phyloP scores from a whole-genome alignment of 2,888 invertebrate species.

The Megamerina dolium region DNA sequence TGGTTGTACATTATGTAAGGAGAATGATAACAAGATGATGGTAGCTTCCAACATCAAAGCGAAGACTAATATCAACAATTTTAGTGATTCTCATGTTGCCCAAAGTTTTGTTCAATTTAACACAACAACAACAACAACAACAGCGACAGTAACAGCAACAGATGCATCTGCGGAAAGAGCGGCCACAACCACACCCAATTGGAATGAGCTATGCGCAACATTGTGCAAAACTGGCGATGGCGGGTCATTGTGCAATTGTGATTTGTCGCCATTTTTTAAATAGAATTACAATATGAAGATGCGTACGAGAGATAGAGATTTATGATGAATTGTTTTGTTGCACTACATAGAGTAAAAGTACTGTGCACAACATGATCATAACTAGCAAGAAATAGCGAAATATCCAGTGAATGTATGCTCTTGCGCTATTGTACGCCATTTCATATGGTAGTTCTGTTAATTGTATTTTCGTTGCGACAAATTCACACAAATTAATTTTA shows the following conservation, averaged over 20 bases:
- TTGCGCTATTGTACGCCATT: too few species aligned
- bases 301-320: neutral
- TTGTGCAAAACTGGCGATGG: slow-evolving; percentile 65
- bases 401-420: too few species aligned
- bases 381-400: too few species aligned
- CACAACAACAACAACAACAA: too few species aligned
- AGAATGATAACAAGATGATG: slow-evolving; percentile 6
- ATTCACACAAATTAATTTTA: too few species aligned
- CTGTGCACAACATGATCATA: slow-evolving; percentile 2
- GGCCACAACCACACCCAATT: slow-evolving; percentile 49
- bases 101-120: neutral
- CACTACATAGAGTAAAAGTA: too few species aligned
- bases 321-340: neutral
- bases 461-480: too few species aligned
- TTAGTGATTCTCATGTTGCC: slow-evolving; percentile 1
- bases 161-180: neutral
- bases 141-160: neutral
- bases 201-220: slow-evolving; percentile 60
- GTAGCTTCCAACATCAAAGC: too few species aligned
- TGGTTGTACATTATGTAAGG: slow-evolving; percentile 41
- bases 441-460: too few species aligned
- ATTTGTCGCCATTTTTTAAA: slow-evolving; percentile 56
- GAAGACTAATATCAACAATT: slow-evolving; percentile 24
- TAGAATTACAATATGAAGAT: slow-evolving; percentile 3
- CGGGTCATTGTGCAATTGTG: slow-evolving; percentile 71